Evolutionary conservation across 2,797 vertebrate genomes (phyloP).

Genomic region (Halcyon smyrnensis): DNA sequence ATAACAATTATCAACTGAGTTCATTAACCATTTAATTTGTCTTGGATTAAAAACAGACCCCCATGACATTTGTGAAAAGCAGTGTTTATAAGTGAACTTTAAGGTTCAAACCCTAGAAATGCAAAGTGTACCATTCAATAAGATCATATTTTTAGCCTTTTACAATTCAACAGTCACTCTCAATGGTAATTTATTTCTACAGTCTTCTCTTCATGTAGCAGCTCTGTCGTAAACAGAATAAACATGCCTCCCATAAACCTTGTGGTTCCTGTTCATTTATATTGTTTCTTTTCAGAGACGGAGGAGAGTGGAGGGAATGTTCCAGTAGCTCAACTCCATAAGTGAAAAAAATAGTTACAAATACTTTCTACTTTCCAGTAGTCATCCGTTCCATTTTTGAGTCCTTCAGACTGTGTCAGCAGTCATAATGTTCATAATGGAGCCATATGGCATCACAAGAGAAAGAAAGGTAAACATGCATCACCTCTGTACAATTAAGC

Average conservation of each 20-base stretch:
- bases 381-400: neutral
- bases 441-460: neutral
- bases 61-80: neutral
- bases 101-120: neutral
- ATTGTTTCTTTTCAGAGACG: neutral
- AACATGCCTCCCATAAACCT: neutral
- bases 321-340: neutral
- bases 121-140: neutral
- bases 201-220: neutral
- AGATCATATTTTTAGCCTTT: neutral
- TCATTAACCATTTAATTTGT: neutral
- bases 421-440: neutral
- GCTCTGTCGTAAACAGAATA: neutral
- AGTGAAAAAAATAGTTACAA: neutral
- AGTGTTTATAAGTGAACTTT: neutral
- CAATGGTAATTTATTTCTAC: neutral
- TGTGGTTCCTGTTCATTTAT: neutral
- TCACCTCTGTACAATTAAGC: constrained; percentile 15
- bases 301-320: neutral
- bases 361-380: constrained; percentile 6
- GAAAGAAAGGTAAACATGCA: neutral
- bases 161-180: neutral
- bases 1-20: neutral
- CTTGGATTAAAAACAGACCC: neutral
- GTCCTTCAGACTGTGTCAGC: neutral